phyloP scores from a whole-genome alignment of 2,113 vertebrate species.

The Heliornis fulica region DNA sequence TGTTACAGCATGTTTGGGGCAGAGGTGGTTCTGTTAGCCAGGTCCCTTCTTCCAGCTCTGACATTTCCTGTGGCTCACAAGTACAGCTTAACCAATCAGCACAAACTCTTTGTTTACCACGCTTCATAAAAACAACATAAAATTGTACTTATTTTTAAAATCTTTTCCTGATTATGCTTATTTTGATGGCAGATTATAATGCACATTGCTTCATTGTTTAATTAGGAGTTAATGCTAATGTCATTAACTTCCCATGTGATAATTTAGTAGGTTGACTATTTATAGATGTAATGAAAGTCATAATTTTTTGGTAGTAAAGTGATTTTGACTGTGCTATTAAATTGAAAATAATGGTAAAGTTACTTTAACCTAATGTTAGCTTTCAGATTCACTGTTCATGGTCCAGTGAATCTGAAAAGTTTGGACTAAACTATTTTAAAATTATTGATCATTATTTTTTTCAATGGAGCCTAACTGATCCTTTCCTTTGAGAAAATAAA shows the following conservation, averaged over 20 bases:
- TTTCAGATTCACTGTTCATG: neutral
- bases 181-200: slow-evolving; percentile 43
- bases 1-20: slow-evolving; percentile 8
- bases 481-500: neutral
- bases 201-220: slow-evolving; percentile 62
- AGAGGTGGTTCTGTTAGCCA: slow-evolving; percentile 41
- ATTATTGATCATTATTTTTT: neutral
- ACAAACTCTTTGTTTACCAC: slow-evolving; percentile 41
- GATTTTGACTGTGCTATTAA: slow-evolving; percentile 42
- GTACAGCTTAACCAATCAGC: slow-evolving; percentile 32
- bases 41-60: slow-evolving; percentile 14
- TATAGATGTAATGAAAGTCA: slow-evolving; percentile 32
- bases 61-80: slow-evolving; percentile 41
- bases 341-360: slow-evolving; percentile 34
- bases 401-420: neutral
- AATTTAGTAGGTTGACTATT: slow-evolving; percentile 47
- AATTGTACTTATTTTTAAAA: slow-evolving; percentile 36
- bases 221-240: slow-evolving; percentile 66
- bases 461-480: neutral
- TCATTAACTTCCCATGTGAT: slow-evolving; percentile 49
- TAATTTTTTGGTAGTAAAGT: slow-evolving; percentile 14
- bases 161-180: slow-evolving; percentile 35
- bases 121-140: slow-evolving; percentile 51
- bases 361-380: neutral
- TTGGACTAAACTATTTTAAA: too few species aligned